Conservation (phyloP, 2,113 vertebrate species). For the Jacana jacana region DNA sequence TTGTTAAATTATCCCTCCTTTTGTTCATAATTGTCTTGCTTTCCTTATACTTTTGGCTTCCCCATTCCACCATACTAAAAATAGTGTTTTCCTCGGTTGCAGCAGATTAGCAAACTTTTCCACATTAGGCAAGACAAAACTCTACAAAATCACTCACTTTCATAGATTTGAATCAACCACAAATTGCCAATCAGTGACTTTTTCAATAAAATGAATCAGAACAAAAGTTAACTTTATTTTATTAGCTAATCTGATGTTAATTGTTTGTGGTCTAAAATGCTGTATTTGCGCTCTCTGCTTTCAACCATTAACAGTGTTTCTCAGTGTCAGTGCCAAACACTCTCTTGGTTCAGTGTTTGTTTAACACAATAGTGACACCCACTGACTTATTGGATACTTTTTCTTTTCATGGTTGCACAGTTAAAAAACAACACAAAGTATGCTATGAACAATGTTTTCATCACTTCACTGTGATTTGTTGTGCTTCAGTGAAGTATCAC, state of each 20-base stretch:
- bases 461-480: neutral
- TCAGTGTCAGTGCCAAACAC: neutral
- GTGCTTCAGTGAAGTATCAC: neutral
- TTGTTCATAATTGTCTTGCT: neutral
- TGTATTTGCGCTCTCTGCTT: neutral
- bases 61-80: neutral
- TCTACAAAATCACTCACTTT: neutral
- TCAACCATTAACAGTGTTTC: neutral
- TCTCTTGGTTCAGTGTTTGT: neutral
- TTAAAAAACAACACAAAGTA: neutral
- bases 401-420: neutral
- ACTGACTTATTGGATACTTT: neutral
- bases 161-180: neutral
- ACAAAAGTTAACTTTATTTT: neutral
- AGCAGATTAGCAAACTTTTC: neutral
- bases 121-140: neutral
- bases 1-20: neutral
- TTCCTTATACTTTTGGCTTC: neutral
- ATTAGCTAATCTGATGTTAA: neutral
- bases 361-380: conserved; percentile 50
- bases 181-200: neutral
- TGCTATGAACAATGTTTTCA: neutral
- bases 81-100: neutral
- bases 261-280: neutral
- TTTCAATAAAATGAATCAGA: neutral